Percentiles rank a stretch among this genome's conserved stretches.
Evolutionary conservation across 2,113 vertebrate species (phyloP).

Genomic region (Natator depressus): DNA sequence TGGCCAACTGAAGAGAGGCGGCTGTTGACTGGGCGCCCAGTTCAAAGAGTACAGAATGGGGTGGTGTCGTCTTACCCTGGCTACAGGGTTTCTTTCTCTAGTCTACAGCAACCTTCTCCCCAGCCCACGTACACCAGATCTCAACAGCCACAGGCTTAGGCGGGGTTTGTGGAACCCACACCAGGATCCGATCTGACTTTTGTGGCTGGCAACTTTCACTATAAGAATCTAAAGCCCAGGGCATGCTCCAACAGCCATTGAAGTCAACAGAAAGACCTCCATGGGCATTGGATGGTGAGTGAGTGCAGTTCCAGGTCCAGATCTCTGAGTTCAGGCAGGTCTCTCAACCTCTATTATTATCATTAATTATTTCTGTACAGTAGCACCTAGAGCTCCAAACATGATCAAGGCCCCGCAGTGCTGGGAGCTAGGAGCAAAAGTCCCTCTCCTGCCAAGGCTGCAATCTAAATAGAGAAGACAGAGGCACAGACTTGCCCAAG

Average conservation of each 20-base stretch:
- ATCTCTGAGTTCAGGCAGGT: background rate
- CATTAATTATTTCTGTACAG: background rate
- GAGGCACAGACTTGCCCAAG: background rate
- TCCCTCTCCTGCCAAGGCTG: background rate
- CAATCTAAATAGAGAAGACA: background rate
- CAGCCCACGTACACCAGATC: background rate
- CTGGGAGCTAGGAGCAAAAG: rapidly evolving
- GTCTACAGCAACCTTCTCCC: background rate
- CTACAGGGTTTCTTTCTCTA: too few relatives aligned
- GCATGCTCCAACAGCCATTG: background rate
- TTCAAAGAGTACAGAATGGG: background rate
- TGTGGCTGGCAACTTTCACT: background rate
- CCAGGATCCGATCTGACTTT: rapidly evolving
- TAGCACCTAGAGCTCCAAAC: background rate
- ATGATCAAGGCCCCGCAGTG: background rate
- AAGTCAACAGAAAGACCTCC: rapidly evolving
- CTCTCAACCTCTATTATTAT: background rate
- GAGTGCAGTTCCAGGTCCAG: background rate
- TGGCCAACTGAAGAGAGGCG: too few relatives aligned
- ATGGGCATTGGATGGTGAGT: background rate
- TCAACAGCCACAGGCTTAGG: background rate
- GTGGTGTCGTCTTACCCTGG: too few relatives aligned
- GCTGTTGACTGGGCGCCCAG: too few relatives aligned
- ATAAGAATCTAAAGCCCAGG: background rate
- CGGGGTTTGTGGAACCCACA: background rate